Percentiles rank a stretch among this genome's conserved stretches.
Conservation (phyloP, 1,140 invertebrate genomes). For the Ceratitis capitata region DNA sequence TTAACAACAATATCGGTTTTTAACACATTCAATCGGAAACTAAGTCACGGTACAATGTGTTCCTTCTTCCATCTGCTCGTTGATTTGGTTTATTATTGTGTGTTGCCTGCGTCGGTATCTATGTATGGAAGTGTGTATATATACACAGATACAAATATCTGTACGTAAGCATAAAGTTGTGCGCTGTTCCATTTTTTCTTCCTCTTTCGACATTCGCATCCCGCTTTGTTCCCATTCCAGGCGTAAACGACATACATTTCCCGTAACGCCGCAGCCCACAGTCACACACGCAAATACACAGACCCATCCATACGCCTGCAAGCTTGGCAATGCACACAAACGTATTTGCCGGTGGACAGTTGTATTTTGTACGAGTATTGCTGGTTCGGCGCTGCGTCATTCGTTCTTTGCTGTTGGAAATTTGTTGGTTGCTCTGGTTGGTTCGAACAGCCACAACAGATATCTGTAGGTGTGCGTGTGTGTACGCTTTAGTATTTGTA, state of each 20-base stretch:
- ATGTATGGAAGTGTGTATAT: background rate
- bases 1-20: too few relatives aligned
- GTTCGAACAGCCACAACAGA: background rate
- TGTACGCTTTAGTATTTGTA: background rate
- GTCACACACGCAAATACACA: background rate
- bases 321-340: background rate
- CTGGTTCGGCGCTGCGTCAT: constrained; percentile 1
- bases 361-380: too few relatives aligned
- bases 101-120: background rate
- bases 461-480: background rate
- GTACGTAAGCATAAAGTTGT: background rate
- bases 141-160: background rate
- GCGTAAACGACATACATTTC: background rate
- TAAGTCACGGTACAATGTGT: background rate
- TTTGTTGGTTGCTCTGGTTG: background rate
- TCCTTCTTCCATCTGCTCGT: background rate
- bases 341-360: constrained; percentile 17
- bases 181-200: constrained; percentile 41
- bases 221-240: constrained; percentile 31
- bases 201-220: constrained; percentile 12
- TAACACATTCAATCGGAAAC: background rate
- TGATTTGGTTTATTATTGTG: constrained; percentile 2
- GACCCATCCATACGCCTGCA: background rate
- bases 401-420: background rate
- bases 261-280: background rate